Conservation (phyloP, 2,888 invertebrate species). For the Seira musarum region DNA sequence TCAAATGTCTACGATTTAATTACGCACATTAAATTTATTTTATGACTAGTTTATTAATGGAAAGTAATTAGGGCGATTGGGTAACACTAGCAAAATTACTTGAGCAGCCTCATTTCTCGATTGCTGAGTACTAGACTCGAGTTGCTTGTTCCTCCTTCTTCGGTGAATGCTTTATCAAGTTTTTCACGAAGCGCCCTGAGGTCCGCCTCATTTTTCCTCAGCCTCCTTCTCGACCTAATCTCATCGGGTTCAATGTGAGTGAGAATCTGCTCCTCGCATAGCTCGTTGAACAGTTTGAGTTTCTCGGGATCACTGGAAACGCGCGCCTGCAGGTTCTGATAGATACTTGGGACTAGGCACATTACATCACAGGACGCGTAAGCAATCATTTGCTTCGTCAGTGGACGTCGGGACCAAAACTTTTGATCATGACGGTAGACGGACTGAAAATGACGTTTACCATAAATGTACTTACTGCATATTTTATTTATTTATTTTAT, state of each 20-base stretch:
- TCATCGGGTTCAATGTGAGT: constrained; percentile 89
- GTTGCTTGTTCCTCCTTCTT: constrained; percentile 74
- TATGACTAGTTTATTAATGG: too few relatives aligned
- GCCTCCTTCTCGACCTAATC: constrained; percentile 89
- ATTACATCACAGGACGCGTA: constrained; percentile 93
- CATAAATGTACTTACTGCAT: too few relatives aligned
- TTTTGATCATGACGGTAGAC: constrained; percentile 88
- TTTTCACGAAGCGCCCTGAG: constrained; percentile 88
- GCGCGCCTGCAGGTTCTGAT: constrained; percentile 50
- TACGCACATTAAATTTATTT: constrained; percentile 3
- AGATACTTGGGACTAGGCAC: constrained; percentile 85
- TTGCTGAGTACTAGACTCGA: constrained; percentile 91
- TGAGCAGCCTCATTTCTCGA: constrained; percentile 88
- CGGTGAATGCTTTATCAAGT: constrained; percentile 75
- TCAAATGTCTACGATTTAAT: constrained; percentile 80
- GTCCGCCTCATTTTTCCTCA: constrained; percentile 92
- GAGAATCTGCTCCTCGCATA: constrained; percentile 89
- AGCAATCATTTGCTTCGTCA: constrained; percentile 91
- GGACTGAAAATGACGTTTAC: constrained; percentile 75
- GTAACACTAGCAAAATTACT: constrained; percentile 72
- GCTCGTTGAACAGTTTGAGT: constrained; percentile 84
- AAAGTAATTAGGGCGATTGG: too few relatives aligned
- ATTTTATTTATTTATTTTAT: too few relatives aligned
- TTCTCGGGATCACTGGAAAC: constrained; percentile 14
- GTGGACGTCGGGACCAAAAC: constrained; percentile 88